phyloP scores from a whole-genome alignment of 2,113 vertebrate species.

The Leucopternis melanops region DNA sequence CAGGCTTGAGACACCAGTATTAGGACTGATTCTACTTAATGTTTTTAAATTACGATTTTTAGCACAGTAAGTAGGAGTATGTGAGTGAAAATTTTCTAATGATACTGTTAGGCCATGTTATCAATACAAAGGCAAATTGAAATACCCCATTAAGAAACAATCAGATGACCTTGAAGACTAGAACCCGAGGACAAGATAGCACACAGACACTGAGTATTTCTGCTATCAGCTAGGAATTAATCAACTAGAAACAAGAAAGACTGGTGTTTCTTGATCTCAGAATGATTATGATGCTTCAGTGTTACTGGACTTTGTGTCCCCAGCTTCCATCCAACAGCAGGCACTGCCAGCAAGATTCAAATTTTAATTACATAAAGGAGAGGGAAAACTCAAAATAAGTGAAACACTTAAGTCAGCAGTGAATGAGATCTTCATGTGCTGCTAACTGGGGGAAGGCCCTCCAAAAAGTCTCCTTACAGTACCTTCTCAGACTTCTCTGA shows the following conservation, averaged over 20 bases:
- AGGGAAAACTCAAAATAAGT: neutral
- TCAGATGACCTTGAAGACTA: neutral
- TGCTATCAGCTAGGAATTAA: neutral
- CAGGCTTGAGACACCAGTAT: neutral
- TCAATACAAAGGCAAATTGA: neutral
- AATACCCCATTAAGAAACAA: neutral
- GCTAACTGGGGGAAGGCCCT: neutral
- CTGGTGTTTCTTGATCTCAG: rapidly evolving
- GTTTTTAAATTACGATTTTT: neutral
- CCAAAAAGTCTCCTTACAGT: neutral
- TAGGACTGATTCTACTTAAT: neutral
- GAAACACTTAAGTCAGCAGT: neutral
- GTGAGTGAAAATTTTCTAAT: neutral
- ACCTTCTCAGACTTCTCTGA: neutral
- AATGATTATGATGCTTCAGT: rapidly evolving
- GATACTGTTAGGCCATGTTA: neutral
- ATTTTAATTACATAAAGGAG: neutral
- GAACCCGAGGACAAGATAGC: neutral
- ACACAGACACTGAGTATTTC: neutral
- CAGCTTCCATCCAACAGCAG: neutral
- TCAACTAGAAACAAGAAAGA: neutral
- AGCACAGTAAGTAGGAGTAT: neutral
- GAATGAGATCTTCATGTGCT: too few species aligned
- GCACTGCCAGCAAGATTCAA: neutral
- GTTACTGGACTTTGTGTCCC: rapidly evolving